Evolutionary conservation across 1,140 invertebrate species (phyloP), one percentile per base, ranked within the genome.

Genomic region (Drosophila bocqueti): DNA sequence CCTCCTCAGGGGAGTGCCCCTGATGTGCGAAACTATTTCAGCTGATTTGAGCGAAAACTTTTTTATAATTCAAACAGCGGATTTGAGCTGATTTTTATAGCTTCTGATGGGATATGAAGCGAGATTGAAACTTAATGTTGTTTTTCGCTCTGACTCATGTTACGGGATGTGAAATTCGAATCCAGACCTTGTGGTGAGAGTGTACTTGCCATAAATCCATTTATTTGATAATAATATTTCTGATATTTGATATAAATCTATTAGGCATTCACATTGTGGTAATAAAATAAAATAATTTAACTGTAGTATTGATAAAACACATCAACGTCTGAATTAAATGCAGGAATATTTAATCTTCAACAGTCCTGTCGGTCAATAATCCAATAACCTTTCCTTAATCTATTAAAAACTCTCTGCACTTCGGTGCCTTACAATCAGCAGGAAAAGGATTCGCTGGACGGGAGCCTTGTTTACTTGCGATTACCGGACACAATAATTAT

Each of bases 401-500:
- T 16, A 40, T 55, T 40, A n/a, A 38, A 55, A 10, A 2, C 15
- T 16, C 15, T 6, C 9, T 24, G 18, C 52, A 6, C 18, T 16
- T 38, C 18, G 34, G n/a, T 4, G 18, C 18, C 18, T 21, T 21
- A 54, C 11, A 54, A 36, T 16, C 18, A 18, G n/a, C 49, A 13
- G 26, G 1, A 31, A 10, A 18, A 52, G 11, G 4, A 13, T 29
- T 26, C 4, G 24, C 47, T n/a, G 47, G 47, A 11, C 9, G 16
- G 29, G 34, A 38, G 34, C 18, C 34, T 55, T 49, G 40, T 74
- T 77, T 65, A 69, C 54, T 36, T 29, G 38, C 21, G 34, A 52
- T 58, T 47, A 47, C 58, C 6, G 38, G 69, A 50, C 66, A 73
- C 69, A 71, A 82, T 79, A 79, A 86, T 86, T 86, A 86, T 85